These are phyloP conservation scores for Petaurus breviceps DNA, from an alignment of 2,113 vertebrate genomes.

Conservation along the genomic window DNA sequence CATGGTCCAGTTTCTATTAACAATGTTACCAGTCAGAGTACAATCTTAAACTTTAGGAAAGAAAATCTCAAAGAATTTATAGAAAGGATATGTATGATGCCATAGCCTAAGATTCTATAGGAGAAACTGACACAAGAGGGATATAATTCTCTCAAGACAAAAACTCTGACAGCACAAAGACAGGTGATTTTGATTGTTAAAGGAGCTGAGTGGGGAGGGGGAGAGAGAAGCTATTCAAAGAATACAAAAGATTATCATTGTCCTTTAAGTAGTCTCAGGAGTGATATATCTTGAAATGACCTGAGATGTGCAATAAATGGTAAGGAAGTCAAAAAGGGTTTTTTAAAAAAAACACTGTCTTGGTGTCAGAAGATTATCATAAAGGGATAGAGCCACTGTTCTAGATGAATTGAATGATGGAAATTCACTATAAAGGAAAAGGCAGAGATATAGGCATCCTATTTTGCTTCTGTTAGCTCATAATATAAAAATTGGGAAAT, in stretches of 20 bases:
- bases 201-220: background rate
- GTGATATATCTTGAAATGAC: background rate
- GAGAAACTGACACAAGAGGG: background rate
- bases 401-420: background rate
- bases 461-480: background rate
- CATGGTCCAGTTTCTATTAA: background rate
- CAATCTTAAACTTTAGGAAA: background rate
- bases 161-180: background rate
- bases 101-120: background rate
- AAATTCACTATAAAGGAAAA: background rate
- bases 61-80: background rate
- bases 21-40: background rate
- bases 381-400: background rate
- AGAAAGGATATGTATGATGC: background rate
- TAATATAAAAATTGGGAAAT: too few species aligned
- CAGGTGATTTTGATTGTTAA: background rate
- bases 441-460: background rate
- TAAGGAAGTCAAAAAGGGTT: background rate
- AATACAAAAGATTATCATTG: background rate
- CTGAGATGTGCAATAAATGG: background rate
- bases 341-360: background rate
- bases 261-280: background rate
- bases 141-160: background rate
- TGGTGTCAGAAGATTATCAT: background rate
- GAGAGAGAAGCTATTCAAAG: background rate